These are phyloP conservation scores for Linepithema humile DNA, from an alignment of 1,140 invertebrate genomes.

Conservation along the genomic window DNA sequence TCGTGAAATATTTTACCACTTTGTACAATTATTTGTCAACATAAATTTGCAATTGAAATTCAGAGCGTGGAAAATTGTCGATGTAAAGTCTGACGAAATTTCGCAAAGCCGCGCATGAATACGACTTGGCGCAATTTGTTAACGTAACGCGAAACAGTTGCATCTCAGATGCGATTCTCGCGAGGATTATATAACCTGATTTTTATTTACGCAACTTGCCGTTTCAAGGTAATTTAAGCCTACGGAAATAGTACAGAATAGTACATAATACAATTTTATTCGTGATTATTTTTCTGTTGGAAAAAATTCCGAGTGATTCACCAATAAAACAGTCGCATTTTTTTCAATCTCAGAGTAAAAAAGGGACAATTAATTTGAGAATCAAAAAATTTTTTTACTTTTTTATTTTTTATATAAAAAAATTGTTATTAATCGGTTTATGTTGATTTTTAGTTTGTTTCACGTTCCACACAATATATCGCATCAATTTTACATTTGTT, in stretches of 20 bases:
- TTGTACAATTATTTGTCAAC: background rate
- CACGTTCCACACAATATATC: no score
- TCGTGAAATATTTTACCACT: background rate
- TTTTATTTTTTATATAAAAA: no score
- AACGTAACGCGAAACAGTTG: background rate
- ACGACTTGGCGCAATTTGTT: background rate
- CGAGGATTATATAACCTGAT: slow-evolving; percentile 6
- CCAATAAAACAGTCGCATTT: no score
- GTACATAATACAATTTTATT: no score
- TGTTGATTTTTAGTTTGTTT: no score
- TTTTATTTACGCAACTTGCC: slow-evolving; percentile 25
- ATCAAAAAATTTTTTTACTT: no score
- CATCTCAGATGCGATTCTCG: slow-evolving; percentile 13
- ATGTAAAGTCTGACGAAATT: background rate
- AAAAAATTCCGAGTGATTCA: no score
- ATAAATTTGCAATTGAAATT: background rate
- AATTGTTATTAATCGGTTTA: no score
- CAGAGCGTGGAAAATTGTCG: background rate
- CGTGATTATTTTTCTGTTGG: no score
- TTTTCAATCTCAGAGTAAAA: no score
- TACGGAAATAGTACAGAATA: background rate
- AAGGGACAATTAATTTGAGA: no score
- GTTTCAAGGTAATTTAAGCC: slow-evolving; percentile 30
- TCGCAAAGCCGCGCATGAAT: background rate
- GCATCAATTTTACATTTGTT: background rate